Evolutionary conservation across 1,140 invertebrate species (phyloP).

Genomic region (Achatina immaculata): DNA sequence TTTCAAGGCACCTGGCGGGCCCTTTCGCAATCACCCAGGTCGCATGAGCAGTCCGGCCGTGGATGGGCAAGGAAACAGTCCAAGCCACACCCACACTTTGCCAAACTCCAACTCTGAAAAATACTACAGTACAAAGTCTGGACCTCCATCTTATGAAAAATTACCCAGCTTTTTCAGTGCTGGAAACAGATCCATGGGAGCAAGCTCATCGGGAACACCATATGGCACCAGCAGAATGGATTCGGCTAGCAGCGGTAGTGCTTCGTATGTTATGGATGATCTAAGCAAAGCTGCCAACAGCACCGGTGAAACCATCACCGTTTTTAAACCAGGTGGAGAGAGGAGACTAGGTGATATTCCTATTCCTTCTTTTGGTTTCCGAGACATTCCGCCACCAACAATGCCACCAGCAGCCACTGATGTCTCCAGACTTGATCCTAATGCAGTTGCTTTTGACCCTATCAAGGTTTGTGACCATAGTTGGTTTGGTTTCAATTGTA

Average conservation of each 20-base stretch:
- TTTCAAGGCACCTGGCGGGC: constrained; percentile 24
- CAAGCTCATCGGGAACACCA: background rate
- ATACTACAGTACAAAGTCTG: constrained; percentile 26
- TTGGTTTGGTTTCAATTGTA: constrained; percentile 9
- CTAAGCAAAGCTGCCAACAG: background rate
- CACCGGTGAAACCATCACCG: constrained; percentile 1
- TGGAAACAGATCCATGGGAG: background rate
- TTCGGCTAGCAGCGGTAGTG: background rate
- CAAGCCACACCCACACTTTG: constrained; percentile 27
- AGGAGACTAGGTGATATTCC: constrained; percentile 27
- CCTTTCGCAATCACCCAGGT: background rate
- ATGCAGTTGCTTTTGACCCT: constrained; percentile 8
- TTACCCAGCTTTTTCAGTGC: background rate
- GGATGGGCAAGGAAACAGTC: constrained; percentile 1
- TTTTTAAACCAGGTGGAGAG: constrained; percentile 7
- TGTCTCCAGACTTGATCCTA: background rate
- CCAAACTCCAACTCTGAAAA: constrained; percentile 31
- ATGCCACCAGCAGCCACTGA: background rate
- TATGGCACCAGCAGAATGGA: background rate
- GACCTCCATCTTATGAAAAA: background rate
- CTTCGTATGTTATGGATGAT: background rate
- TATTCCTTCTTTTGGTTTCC: constrained; percentile 35
- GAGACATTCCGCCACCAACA: constrained; percentile 27
- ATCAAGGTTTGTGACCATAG: constrained; percentile 31
- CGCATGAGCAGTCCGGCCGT: background rate